phyloP scores from a whole-genome alignment of 92 coral and sea anemone species.

The Scolanthus callimorphus region DNA sequence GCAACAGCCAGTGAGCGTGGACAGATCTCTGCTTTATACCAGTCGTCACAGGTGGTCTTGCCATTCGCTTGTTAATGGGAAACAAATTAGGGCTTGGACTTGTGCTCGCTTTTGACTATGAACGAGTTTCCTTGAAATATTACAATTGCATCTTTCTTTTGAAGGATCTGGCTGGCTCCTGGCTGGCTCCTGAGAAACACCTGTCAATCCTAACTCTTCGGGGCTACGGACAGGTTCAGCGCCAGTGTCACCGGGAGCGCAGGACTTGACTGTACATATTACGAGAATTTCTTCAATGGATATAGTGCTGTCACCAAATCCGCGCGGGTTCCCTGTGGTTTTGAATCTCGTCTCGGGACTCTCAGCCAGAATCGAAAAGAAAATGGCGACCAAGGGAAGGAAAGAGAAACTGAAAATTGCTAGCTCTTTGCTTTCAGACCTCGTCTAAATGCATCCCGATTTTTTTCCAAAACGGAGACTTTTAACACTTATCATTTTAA shows the following conservation, averaged over 20 bases:
- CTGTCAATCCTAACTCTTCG: conserved; percentile 30
- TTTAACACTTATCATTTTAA: no score
- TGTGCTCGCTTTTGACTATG: conserved; percentile 23
- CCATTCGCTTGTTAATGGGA: conserved; percentile 2
- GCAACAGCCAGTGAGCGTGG: conserved; percentile 16
- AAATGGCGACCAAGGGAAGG: no score
- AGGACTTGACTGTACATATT: not conserved
- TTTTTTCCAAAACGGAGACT: no score
- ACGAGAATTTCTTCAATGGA: conserved; percentile 28
- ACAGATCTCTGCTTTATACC: conserved; percentile 6
- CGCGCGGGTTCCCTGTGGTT: no score
- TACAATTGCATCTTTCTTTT: conserved; percentile 2
- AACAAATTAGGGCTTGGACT: conserved; percentile 13
- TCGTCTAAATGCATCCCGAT: no score
- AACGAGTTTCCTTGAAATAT: not conserved
- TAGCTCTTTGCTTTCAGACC: no score
- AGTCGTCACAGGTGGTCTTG: conserved; percentile 13
- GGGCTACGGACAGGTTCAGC: conserved; percentile 10
- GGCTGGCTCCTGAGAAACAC: conserved; percentile 19
- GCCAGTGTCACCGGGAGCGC: not conserved
- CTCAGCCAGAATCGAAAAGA: no score
- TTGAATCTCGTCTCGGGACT: no score
- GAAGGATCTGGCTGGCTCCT: conserved; percentile 11
- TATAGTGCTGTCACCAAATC: no score
- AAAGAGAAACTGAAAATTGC: no score